These are phyloP conservation scores for Lomographa bimaculata DNA, from an alignment of 2,888 invertebrate genomes.

Conservation along the genomic window DNA sequence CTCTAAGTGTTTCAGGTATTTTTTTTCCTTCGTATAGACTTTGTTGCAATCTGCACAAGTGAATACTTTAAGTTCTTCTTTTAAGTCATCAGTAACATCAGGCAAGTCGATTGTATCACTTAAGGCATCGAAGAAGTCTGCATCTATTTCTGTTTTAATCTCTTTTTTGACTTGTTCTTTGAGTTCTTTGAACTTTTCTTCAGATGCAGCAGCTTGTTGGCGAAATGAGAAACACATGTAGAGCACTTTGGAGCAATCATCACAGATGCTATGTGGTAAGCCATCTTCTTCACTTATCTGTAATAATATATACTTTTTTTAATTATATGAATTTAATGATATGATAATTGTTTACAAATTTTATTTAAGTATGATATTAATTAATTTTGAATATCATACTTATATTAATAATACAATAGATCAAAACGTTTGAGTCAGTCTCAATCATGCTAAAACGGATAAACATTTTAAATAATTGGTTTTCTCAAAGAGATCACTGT, in stretches of 20 bases:
- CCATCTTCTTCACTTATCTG: slow-evolving; percentile 78
- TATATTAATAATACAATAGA: no score
- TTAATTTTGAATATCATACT: no score
- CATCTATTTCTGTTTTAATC: slow-evolving; percentile 44
- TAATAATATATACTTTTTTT: no score
- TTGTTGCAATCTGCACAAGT: slow-evolving; percentile 74
- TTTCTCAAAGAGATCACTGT: no score
- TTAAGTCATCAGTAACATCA: no score
- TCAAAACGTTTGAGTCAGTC: no score
- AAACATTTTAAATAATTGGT: no score
- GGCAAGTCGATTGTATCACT: slow-evolving; percentile 21
- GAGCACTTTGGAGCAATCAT: slow-evolving; percentile 76
- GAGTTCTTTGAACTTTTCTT: slow-evolving; percentile 56
- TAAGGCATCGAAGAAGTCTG: slow-evolving; percentile 30
- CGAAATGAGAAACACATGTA: slow-evolving; percentile 72
- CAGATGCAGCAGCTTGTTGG: slow-evolving; percentile 52
- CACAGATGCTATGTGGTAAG: slow-evolving; percentile 84
- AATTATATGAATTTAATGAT: no score
- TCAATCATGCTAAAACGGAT: no score
- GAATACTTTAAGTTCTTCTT: slow-evolving; percentile 34
- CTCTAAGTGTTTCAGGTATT: slow-evolving; percentile 71
- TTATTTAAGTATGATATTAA: neutral
- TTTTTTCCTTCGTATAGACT: slow-evolving; percentile 67
- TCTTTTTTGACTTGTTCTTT: slow-evolving; percentile 45
- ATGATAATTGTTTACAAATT: slow-evolving; percentile 4